Evolutionary conservation across 2,888 invertebrate species (phyloP).

Genomic region (Marasmarcha lunaedactyla): DNA sequence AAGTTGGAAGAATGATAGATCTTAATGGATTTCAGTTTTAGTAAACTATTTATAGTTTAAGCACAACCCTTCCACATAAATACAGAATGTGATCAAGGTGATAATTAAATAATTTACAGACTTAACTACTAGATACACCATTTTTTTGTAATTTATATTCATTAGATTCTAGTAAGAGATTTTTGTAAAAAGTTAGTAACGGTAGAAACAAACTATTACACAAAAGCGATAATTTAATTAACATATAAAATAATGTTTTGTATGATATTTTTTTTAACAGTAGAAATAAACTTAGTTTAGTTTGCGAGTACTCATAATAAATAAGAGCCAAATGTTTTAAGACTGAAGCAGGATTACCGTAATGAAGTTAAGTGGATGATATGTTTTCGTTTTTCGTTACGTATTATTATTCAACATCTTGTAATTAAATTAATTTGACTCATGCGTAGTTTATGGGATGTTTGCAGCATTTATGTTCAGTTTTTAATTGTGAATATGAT

Average conservation of each 20-base stretch:
- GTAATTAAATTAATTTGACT: constrained; percentile 7
- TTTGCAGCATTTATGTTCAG: not conserved
- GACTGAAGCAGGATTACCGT: constrained; percentile 51
- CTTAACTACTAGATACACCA: constrained; percentile 28
- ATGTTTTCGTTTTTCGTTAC: constrained; percentile 4
- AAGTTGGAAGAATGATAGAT: constrained; percentile 63
- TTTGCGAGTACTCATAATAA: constrained; percentile 44
- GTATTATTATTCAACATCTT: constrained; percentile 11
- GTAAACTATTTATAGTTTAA: constrained; percentile 16
- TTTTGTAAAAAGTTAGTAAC: constrained; percentile 28
- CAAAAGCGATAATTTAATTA: constrained; percentile 11
- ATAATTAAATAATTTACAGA: constrained; percentile 37
- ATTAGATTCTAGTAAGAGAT: constrained; percentile 27
- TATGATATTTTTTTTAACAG: constrained; percentile 3
- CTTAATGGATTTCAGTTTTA: not conserved
- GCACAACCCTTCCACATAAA: constrained; percentile 39
- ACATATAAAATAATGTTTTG: constrained; percentile 9
- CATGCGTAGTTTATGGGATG: too few species aligned
- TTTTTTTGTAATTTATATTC: constrained; percentile 34
- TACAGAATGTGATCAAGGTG: constrained; percentile 51
- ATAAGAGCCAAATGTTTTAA: constrained; percentile 64
- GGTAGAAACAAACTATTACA: constrained; percentile 12
- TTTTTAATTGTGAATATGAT: not conserved
- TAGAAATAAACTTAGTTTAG: constrained; percentile 24
- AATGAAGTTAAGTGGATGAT: constrained; percentile 22